Evolutionary conservation across 2,888 invertebrate species (phyloP).

Genomic region (Graphium colonna): DNA sequence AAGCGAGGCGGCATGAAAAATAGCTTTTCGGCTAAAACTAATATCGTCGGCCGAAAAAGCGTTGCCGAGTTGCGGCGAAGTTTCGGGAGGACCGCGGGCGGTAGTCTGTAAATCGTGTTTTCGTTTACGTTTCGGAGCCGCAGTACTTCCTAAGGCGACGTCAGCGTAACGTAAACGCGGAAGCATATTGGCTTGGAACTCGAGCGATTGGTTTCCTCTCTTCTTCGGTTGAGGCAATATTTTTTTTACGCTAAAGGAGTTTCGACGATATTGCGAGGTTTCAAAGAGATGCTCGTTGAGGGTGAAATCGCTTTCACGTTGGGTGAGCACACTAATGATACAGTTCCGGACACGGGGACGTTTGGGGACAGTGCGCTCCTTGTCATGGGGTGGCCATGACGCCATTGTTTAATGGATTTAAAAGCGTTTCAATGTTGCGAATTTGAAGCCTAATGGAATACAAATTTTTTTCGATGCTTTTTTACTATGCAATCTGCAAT

Average conservation of each 20-base stretch:
- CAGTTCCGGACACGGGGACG: conserved; percentile 66
- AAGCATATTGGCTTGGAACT: conserved; percentile 63
- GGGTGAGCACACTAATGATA: conserved; percentile 79
- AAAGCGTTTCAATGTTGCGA: conserved; percentile 61
- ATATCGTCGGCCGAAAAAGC: conserved; percentile 74
- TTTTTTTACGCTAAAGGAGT: conserved; percentile 68
- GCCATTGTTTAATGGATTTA: conserved; percentile 62
- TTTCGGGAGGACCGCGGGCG: conserved; percentile 68
- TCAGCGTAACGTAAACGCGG: conserved; percentile 64
- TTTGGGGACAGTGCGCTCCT: conserved; percentile 46
- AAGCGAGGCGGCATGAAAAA: conserved; percentile 68
- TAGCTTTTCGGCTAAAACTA: conserved; percentile 78
- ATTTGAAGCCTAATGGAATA: conserved; percentile 38
- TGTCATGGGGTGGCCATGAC: too few species aligned
- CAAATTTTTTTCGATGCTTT: conserved; percentile 20
- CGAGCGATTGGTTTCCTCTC: conserved; percentile 70
- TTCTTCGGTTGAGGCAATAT: conserved; percentile 63
- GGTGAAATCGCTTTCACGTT: conserved; percentile 76
- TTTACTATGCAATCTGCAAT: neutral
- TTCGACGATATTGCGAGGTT: conserved; percentile 77
- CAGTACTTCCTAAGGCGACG: conserved; percentile 44
- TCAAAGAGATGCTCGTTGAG: conserved; percentile 66
- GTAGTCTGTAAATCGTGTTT: conserved; percentile 39
- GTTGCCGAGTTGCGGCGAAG: conserved; percentile 70
- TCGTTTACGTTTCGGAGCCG: conserved; percentile 50